Conservation (phyloP, 2,113 vertebrate genomes). For the Puffinus mauretanicus region DNA sequence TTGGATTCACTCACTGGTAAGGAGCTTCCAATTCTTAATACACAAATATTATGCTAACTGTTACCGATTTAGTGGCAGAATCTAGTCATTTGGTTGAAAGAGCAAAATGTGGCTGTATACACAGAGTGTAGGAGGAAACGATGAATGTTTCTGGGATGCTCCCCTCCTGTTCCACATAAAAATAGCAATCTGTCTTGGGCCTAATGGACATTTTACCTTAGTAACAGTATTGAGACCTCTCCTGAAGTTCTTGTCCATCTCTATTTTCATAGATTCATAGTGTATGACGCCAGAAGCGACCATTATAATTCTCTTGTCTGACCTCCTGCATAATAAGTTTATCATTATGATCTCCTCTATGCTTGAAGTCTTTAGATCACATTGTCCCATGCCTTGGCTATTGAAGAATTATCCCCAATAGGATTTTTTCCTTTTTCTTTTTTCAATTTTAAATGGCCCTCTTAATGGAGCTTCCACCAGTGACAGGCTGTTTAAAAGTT, state of each 20-base stretch:
- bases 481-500: conserved; percentile 18
- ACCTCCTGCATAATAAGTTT: neutral
- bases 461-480: conserved; percentile 39
- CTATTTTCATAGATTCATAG: neutral
- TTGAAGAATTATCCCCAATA: conserved; percentile 57
- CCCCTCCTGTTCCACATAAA: neutral
- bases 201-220: neutral
- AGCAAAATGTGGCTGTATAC: neutral
- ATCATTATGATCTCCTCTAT: conserved; percentile 31
- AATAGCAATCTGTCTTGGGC: neutral
- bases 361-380: neutral
- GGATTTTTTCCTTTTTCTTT: conserved; percentile 31
- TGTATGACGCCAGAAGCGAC: neutral
- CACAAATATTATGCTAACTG: neutral
- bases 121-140: neutral
- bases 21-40: neutral
- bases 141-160: neutral
- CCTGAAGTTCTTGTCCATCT: neutral
- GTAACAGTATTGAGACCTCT: neutral
- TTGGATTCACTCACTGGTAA: neutral
- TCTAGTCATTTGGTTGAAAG: neutral
- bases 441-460: conserved; percentile 56
- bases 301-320: neutral
- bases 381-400: neutral
- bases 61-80: neutral